Base-by-base conservation (phyloP, 2,797 vertebrate species). In the Chrosomus eos region DNA sequence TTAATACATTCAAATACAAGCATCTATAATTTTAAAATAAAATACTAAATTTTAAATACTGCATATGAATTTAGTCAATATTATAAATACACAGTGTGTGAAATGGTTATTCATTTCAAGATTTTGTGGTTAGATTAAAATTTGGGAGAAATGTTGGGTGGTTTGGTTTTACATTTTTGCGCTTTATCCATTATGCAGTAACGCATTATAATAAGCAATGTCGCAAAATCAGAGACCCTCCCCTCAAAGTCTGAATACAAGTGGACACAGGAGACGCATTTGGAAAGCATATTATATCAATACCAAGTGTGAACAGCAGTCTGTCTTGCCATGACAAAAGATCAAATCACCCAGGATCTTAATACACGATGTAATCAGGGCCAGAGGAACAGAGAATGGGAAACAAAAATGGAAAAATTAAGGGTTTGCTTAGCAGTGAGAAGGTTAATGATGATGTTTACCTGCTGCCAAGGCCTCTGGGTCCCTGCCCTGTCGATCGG, bases 401-500 rank as follows among this genome's bases (percentile, higher is more conserved):
- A 38, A 36, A 73, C 18, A 19, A n/a, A 74, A 68, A n/a, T 11
- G 45, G 23, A 28, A 23, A 19, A 51, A 53, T 73, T 48, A 76
- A 43, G n/a, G 51, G 10, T n/a, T n/a, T 55, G 58, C 51, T 67
- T 55, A 48, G 64, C 18, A 67, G 38, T 75, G 55, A n/a, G 73
- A 38, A 74, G 43, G 77, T 72, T 67, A 26, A 77, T 67, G 88
- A 90, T 86, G 87, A 89, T 81, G 93, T 96, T 97, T 97, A 98
- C 97, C 97, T 98, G 96, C 90, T 91, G 94, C 92, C 93, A 96
- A 88, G 88, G 95, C 86, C 91, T 95, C 96, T 90, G 96, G 95
- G 91, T 96, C 96, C 93, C 91, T 96, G 95, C 96, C 96, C 92
- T 96, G 97, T 84, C 96, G 97, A 89, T 98, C 96, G 91, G 97